Base-by-base conservation (phyloP, 2,888 invertebrate species). In the Mythimna impura region DNA sequence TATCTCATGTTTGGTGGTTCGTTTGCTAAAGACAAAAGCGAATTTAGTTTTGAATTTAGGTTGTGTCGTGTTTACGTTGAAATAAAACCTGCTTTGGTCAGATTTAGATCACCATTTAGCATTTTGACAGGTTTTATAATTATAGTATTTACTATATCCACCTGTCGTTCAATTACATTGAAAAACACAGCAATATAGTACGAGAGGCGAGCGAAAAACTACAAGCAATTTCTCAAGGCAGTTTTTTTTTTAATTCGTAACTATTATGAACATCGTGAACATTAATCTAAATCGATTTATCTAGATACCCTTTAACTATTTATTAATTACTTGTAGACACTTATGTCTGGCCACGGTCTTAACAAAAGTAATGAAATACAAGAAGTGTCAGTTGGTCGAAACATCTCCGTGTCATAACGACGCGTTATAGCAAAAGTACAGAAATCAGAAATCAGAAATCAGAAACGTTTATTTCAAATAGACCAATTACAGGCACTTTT, bases 1-100 rank as follows among this genome's bases (percentile, higher is more conserved):
- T 66, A 43, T 78, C 62, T 76, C 68, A 78, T 77, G 82, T 79
- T 84, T 84, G 43, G 81, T 86, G 60, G 57, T 74, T 68, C 58
- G 75, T 68, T 77, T 71, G 75, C 22, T 79, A 75, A 78, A 84
- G 86, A 84, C 74, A 82, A 68, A 68, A 66, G 58, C 61, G 47
- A 82, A 78, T 82, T 78, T 78, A 78, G 71, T 78, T 82, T 66
- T 78, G 20, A 64, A 61, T n/a, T 60, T 70, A 61, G 40, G n/a
- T 70, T 57, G 43, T 61, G 40, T 61, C 20, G 61, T 40, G 58
- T 81, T 81, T 50, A 14, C 1, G 54, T 55, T 40, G 17, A 40
- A 65, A n/a, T 81, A 34, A 40, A 40, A 76, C 36, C 10, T 25
- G 1, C n/a, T 25, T 61, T 61, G 22, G 43, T 34, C 54, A 43